Conservation (phyloP, 2,113 vertebrate genomes). For the Cercocebus atys region DNA sequence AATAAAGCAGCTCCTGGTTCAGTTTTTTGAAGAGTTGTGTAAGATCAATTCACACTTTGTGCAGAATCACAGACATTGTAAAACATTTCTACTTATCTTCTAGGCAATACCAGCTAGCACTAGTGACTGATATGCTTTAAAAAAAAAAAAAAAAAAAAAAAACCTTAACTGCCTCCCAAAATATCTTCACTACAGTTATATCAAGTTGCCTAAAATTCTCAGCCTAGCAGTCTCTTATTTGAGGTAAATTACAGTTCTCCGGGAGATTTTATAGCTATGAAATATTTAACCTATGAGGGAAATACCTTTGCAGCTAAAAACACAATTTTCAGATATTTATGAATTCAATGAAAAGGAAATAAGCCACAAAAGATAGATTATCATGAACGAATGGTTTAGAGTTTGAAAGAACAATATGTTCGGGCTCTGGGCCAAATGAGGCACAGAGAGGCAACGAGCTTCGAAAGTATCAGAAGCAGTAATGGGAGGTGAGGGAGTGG, state of each 20-base stretch:
- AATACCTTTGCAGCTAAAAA: not conserved
- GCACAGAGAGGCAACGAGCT: not conserved
- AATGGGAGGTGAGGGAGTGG: not conserved
- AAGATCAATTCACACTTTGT: not conserved
- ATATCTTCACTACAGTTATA: not conserved
- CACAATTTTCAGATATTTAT: not conserved
- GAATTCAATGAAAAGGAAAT: slow-evolving; percentile 1
- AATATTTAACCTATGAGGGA: not conserved
- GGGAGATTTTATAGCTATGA: not conserved
- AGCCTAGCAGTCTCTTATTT: not conserved
- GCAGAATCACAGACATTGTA: not conserved
- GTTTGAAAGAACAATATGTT: not conserved
- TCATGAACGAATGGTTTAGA: not conserved
- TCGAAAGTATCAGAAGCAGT: not conserved
- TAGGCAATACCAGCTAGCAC: not conserved
- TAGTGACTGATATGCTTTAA: not conserved
- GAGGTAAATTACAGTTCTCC: not conserved
- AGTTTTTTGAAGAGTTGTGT: not conserved
- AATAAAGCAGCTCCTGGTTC: not conserved
- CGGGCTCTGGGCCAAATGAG: not conserved
- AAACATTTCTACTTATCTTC: not conserved
- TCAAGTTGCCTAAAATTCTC: not conserved
- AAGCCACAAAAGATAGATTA: not conserved
- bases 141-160: not conserved
- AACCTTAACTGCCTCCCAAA: not conserved